Base-by-base conservation (phyloP, 1,140 invertebrate genomes). In the Papilio polytes region DNA sequence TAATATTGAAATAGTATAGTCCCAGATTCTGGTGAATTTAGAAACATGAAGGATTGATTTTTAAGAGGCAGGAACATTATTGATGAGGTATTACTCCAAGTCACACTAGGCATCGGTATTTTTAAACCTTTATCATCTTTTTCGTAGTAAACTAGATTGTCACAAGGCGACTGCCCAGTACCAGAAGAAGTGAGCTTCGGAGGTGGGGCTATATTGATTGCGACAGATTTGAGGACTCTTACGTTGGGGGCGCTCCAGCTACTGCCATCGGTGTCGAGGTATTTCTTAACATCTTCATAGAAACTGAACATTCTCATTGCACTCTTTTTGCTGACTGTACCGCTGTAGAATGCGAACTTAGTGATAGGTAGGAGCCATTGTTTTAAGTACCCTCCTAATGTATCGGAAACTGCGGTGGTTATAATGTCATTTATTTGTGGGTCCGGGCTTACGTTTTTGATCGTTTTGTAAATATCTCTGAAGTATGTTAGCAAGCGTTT, bases 61-160 rank as follows among this genome's bases (percentile, higher is more conserved):
- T 88, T 90, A 10, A 94, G 48, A 12, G 93, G 93, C 7, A 94
- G n/a, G 83, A 93, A 91, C 85, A 94, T 90, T 2, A 86, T 87
- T 3, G 78, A 81, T 7, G 86, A 80, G 15, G 59, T 78, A 0
- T 88, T 79, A 66, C 84, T 81, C 92, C 92, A 94, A 74, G 89
- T 89, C 12, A 94, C 87, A 15, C 80, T 73, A 0, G 92, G 93
- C 6, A 90, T 79, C 7, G 92, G 91, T 74, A 92, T 84, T 46
- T 70, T 80, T 22, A 90, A 81, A 22, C 87, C 87, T n/a, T 80
- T 81, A n/a, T 86, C 80, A n/a, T 86, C 87, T 79, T 90, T 92
- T 83, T 92, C 89, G 59, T 87, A 91, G 80, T 87, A 91, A 0
- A 89, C 83, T 78, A 94, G 59, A 36, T 85, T 74, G 4, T 89